A percentile compares a stretch with the other conserved stretches of the same genome.
phyloP scores from a whole-genome alignment of 1,140 invertebrate species.

The Amphibalanus amphitrite region DNA sequence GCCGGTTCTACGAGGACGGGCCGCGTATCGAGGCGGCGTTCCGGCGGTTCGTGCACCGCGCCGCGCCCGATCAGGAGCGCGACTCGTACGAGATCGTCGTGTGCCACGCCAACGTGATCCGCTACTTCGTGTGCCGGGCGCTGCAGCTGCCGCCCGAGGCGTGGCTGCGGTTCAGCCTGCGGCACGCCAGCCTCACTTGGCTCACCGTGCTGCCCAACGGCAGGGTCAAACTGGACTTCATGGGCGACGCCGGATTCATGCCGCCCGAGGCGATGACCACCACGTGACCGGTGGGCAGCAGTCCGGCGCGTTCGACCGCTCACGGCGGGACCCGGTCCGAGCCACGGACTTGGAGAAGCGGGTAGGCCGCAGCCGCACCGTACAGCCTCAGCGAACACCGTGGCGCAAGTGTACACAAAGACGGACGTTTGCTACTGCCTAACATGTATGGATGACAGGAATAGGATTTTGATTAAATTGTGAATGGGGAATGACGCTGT shows the following conservation, averaged over 20 bases:
- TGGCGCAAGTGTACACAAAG: too few relatives aligned
- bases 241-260: neutral
- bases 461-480: too few relatives aligned
- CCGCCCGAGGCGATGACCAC: neutral
- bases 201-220: slow-evolving; percentile 69
- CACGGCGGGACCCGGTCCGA: too few relatives aligned
- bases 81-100: slow-evolving; percentile 85
- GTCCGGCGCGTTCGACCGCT: too few relatives aligned
- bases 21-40: slow-evolving; percentile 93
- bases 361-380: too few relatives aligned
- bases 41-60: slow-evolving; percentile 81
- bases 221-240: slow-evolving; percentile 35
- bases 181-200: slow-evolving; percentile 87
- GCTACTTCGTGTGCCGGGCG: slow-evolving; percentile 87
- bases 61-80: slow-evolving; percentile 50
- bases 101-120: slow-evolving; percentile 95
- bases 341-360: too few relatives aligned
- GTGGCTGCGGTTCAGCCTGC: slow-evolving; percentile 79
- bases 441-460: too few relatives aligned
- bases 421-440: too few relatives aligned
- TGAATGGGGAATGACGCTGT: too few relatives aligned
- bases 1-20: slow-evolving; percentile 86
- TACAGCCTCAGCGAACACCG: too few relatives aligned
- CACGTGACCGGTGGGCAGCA: too few relatives aligned
- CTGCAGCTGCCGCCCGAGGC: slow-evolving; percentile 94